These are phyloP conservation scores for Tragulus kanchil DNA, from an alignment of 2,113 vertebrate genomes.

Conservation along the genomic window DNA sequence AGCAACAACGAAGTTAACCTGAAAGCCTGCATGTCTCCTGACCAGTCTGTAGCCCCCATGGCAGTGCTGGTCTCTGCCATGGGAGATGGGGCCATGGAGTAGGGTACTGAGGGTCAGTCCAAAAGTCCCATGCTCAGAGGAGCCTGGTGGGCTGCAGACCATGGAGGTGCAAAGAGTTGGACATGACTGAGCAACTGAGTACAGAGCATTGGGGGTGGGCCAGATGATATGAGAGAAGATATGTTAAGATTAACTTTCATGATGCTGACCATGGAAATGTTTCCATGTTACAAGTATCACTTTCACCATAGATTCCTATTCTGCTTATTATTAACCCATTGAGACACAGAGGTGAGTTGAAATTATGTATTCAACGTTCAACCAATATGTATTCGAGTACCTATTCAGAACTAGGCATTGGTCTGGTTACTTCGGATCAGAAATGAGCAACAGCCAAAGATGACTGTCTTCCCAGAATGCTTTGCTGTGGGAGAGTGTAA, in stretches of 20 bases:
- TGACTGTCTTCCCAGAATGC: background rate
- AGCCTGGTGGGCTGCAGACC: background rate
- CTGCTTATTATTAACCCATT: background rate
- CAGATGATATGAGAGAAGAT: background rate
- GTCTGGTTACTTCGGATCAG: background rate
- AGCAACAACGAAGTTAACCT: background rate
- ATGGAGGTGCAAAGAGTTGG: background rate
- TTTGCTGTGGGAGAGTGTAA: background rate
- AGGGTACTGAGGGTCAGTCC: background rate
- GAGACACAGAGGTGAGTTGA: background rate
- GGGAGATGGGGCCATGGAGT: background rate
- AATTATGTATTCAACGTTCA: background rate
- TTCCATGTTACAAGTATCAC: background rate
- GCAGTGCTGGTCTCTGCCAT: background rate
- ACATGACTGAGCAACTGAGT: background rate
- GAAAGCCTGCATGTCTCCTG: background rate
- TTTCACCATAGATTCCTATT: background rate
- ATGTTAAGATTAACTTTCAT: background rate
- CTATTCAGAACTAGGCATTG: background rate
- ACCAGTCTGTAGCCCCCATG: background rate
- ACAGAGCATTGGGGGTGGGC: background rate
- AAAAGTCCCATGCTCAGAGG: background rate
- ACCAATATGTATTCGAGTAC: background rate
- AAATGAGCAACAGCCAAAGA: background rate
- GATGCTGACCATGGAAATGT: background rate